phyloP scores from a whole-genome alignment of 2,797 vertebrate genomes.

The Potorous gilbertii region DNA sequence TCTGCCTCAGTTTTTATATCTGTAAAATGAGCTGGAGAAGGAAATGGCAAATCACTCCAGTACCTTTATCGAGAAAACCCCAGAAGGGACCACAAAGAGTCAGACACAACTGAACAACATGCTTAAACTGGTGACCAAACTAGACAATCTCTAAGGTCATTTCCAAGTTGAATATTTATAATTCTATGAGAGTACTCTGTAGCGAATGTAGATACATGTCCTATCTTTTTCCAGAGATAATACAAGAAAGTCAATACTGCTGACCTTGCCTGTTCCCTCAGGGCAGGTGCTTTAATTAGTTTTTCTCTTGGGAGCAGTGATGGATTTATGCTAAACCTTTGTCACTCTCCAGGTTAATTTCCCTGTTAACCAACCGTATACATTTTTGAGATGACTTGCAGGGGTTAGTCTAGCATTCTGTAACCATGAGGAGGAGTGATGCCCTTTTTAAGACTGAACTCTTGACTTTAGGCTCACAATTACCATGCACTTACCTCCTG shows the following conservation, averaged over 20 bases:
- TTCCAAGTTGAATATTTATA: not conserved
- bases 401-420: not conserved
- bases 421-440: not conserved
- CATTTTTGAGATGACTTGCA: not conserved
- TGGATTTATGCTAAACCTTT: not conserved
- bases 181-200: not conserved
- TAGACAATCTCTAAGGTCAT: not conserved
- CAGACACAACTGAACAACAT: not conserved
- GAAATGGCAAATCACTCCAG: too few species aligned
- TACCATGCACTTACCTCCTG: not conserved
- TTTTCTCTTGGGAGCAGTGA: not conserved
- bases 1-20: too few species aligned
- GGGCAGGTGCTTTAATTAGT: not conserved
- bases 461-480: not conserved
- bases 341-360: not conserved
- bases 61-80: too few species aligned
- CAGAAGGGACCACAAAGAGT: too few species aligned
- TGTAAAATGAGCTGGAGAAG: too few species aligned
- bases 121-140: not conserved
- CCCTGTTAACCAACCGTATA: not conserved
- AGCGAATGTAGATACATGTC: not conserved
- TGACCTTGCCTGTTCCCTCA: not conserved
- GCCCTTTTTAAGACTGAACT: not conserved
- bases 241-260: not conserved
- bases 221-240: not conserved